Evolutionary conservation across 2,888 invertebrate species (phyloP).

Genomic region (Xanthostigma xanthostigma): DNA sequence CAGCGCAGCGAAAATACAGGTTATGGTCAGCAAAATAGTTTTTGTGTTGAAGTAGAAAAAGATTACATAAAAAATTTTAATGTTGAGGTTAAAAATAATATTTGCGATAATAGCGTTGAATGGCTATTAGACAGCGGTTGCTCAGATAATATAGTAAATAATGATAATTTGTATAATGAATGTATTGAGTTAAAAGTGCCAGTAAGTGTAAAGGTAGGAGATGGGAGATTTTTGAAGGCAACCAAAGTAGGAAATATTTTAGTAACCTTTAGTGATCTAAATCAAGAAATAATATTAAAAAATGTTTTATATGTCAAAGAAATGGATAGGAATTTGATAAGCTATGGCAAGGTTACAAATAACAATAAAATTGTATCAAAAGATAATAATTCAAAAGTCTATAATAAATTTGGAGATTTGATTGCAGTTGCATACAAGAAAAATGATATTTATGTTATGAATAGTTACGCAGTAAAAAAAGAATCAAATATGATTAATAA

Average conservation of each 20-base stretch:
- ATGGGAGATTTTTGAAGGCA: conserved; percentile 9
- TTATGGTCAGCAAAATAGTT: no score
- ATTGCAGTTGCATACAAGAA: conserved; percentile 11
- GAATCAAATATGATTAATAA: background rate
- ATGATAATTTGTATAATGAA: conserved; percentile 7
- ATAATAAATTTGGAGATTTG: conserved; percentile 7
- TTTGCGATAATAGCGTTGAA: no score
- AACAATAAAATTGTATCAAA: conserved; percentile 11
- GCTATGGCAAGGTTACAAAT: conserved; percentile 11
- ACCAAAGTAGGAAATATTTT: conserved; percentile 9
- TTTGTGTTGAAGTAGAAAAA: no score
- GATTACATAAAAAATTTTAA: no score
- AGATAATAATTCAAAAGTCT: conserved; percentile 10
- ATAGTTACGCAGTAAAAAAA: conserved; percentile 2
- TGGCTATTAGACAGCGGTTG: conserved; percentile 6
- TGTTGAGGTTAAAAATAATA: no score
- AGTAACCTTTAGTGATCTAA: conserved; percentile 1
- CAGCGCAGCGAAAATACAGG: no score
- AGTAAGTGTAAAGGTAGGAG: conserved; percentile 8
- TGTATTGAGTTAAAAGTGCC: conserved; percentile 6
- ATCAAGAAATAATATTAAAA: conserved; percentile 1
- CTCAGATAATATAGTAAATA: conserved; percentile 10
- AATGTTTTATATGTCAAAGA: conserved; percentile 11
- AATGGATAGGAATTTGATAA: conserved; percentile 12
- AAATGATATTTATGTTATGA: conserved; percentile 10